Base-by-base conservation (phyloP, 1,140 invertebrate species). In the Rhagoletis pomonella region DNA sequence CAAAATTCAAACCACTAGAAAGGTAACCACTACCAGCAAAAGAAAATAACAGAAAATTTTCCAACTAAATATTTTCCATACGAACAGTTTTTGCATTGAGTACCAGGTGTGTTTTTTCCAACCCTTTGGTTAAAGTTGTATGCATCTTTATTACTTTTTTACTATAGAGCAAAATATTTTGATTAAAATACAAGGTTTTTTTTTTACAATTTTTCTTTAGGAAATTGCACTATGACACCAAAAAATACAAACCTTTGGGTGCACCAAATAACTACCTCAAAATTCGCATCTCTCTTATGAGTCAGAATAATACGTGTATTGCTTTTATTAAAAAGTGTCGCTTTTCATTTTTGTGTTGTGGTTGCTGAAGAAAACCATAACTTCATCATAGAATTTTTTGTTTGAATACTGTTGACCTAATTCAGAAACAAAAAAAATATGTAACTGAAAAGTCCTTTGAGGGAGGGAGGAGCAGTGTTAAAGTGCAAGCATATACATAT, bases 311-410 rank as follows among this genome's bases (percentile, higher is more conserved):
- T 29, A 29, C 29, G 29, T 29, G 29, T 73, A 44, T 73, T n/a
- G 42, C 67, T 73, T n/a, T 44, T 73, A 73, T 73, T 73, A 73
- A 73, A 73, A 73, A 47, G 39, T 73, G 42, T 47, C 67, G 10
- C 17, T 47, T 10, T 65, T 65, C 5, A 29, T 67, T 10, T 42
- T 67, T 10, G 17, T 44, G 67, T 73, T 47, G 67, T 73, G 42
- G 67, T 47, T 4, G 39, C 39, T 73, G 67, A 73, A 73, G 67
- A 73, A 73, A 73, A 14, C 39, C 67, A 73, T 73, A 73, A 73
- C 67, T 73, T 73, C 42, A 17, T 73, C 67, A 73, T 44, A 44
- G 39, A 39, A 73, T 14, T 73, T 73, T 73, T 73, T 73, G 67
- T 4, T 14, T 47, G 42, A 73, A 73, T 44, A 44, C 44, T 47